These are phyloP conservation scores for Machimus atricapillus DNA, from an alignment of 2,888 invertebrate species.

Conservation along the genomic window DNA sequence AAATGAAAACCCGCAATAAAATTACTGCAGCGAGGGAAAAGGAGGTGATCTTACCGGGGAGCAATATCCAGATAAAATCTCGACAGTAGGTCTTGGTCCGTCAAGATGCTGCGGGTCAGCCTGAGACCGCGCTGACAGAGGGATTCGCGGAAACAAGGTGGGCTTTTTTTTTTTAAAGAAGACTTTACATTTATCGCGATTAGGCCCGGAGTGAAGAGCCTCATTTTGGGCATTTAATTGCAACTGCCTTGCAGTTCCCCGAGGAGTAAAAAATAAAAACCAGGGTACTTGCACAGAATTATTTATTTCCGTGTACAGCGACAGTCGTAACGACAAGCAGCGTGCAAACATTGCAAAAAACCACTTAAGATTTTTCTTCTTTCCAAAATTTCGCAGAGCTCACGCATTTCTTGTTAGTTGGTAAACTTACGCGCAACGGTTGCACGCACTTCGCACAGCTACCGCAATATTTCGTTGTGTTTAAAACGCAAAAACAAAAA, in stretches of 20 bases:
- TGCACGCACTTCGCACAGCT: neutral
- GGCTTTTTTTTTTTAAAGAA: neutral
- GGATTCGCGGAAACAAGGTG: neutral
- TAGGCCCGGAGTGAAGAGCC: neutral
- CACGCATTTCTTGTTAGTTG: neutral
- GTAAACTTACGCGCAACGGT: neutral
- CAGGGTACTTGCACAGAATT: neutral
- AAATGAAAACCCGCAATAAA: constrained; percentile 14
- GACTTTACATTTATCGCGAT: neutral
- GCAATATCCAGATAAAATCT: neutral
- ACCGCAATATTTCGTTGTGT: neutral
- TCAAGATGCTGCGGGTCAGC: neutral
- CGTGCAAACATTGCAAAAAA: neutral
- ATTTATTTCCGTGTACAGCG: neutral
- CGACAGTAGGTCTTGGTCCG: neutral
- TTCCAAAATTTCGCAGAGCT: neutral
- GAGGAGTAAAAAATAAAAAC: neutral
- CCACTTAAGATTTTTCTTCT: neutral
- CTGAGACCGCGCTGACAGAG: neutral
- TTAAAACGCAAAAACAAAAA: neutral
- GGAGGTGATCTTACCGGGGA: neutral
- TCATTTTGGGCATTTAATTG: neutral
- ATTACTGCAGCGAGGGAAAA: neutral
- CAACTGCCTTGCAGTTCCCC: neutral
- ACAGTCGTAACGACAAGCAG: neutral